Percentiles rank a stretch among this genome's conserved stretches.
phyloP scores from a whole-genome alignment of 2,888 invertebrate species.

The Parnassius apollo region DNA sequence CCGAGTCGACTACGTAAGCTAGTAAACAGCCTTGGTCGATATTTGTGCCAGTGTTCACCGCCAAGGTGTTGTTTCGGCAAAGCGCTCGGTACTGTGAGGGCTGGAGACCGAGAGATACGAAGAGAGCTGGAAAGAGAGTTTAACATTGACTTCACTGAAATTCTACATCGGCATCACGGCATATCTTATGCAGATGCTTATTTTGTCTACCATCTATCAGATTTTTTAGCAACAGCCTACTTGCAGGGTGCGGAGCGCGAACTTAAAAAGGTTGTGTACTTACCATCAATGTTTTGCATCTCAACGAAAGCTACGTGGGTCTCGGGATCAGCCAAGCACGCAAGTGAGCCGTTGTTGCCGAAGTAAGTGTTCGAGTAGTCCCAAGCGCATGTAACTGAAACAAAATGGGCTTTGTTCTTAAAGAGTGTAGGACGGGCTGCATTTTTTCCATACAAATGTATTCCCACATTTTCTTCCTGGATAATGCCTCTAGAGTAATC shows the following conservation, averaged over 20 bases:
- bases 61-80: slow-evolving; percentile 82
- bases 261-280: slow-evolving; percentile 27
- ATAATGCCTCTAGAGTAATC: no score
- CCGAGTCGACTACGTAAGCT: slow-evolving; percentile 82
- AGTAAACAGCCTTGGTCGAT: slow-evolving; percentile 80
- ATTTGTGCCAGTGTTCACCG: slow-evolving; percentile 65
- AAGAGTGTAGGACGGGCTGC: no score
- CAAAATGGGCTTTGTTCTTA: not conserved
- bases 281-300: slow-evolving; percentile 68
- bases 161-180: no score
- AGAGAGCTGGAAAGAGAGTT: slow-evolving; percentile 45
- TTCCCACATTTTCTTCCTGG: no score
- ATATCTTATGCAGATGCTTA: no score
- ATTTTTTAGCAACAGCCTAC: no score
- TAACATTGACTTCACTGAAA: no score
- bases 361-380: slow-evolving; percentile 76
- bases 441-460: no score
- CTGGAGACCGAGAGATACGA: slow-evolving; percentile 49
- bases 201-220: no score
- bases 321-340: slow-evolving; percentile 73
- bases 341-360: slow-evolving; percentile 82
- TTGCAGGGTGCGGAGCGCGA: no score
- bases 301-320: slow-evolving; percentile 84
- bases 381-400: slow-evolving; percentile 71
- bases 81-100: slow-evolving; percentile 73